Conservation (phyloP, 2,797 vertebrate genomes). For the Tenualosa thibaudeaui region DNA sequence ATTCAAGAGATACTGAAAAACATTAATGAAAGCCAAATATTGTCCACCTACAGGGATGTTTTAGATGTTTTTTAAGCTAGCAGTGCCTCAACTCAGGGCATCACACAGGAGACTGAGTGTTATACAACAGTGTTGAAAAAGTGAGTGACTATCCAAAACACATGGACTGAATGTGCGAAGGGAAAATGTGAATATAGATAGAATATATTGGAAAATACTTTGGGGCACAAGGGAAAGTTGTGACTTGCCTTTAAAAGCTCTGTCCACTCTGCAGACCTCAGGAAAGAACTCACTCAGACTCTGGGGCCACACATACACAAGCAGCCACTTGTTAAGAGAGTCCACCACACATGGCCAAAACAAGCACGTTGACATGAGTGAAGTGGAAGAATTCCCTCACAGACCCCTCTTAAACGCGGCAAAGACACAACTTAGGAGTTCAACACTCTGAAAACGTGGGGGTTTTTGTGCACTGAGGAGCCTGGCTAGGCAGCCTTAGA, state of each 20-base stretch:
- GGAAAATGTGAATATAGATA: neutral
- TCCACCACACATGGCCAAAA: conserved; percentile 46
- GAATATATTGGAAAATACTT: neutral
- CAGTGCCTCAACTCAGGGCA: neutral
- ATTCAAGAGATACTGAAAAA: too few species aligned
- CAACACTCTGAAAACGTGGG: conserved; percentile 28
- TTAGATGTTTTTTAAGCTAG: neutral
- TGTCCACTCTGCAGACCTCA: neutral
- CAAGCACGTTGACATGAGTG: conserved; percentile 51
- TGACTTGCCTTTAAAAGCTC: neutral
- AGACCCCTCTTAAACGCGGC: conserved; percentile 35
- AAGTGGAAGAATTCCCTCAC: conserved; percentile 51
- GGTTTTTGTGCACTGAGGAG: conserved; percentile 38
- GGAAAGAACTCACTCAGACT: neutral
- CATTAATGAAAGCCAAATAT: neutral
- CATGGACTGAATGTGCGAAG: neutral
- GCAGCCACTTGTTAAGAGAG: conserved; percentile 58
- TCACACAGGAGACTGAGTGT: neutral
- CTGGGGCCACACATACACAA: conserved; percentile 52
- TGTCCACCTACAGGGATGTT: neutral
- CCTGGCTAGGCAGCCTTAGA: conserved; percentile 50
- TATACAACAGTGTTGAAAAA: neutral
- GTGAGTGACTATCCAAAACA: neutral
- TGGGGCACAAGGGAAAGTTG: neutral
- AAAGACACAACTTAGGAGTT: conserved; percentile 15